Percentiles rank a stretch among this genome's conserved stretches.
phyloP scores from a whole-genome alignment of 2,113 vertebrate species.

The Heterocephalus glaber region DNA sequence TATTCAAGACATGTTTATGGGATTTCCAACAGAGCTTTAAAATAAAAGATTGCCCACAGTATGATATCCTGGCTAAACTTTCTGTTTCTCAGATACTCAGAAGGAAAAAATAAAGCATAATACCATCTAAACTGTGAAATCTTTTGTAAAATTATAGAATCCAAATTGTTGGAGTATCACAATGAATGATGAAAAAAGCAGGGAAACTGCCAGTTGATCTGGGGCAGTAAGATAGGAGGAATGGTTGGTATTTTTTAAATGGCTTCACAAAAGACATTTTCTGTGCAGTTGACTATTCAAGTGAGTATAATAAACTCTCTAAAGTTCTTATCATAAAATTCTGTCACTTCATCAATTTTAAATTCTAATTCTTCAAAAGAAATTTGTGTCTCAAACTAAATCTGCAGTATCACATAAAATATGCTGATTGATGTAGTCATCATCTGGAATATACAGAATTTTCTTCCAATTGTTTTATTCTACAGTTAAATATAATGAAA shows the following conservation, averaged over 20 bases:
- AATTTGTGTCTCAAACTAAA: constrained; percentile 43
- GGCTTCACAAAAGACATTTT: constrained; percentile 26
- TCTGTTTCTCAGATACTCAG: constrained; percentile 49
- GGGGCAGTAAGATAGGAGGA: neutral
- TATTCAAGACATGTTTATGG: constrained; percentile 77
- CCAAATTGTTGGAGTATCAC: neutral
- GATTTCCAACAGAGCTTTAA: constrained; percentile 78
- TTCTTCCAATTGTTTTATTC: neutral
- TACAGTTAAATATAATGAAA: neutral
- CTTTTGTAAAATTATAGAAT: constrained; percentile 34
- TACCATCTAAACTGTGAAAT: constrained; percentile 16
- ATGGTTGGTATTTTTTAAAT: constrained; percentile 25
- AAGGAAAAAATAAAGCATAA: neutral
- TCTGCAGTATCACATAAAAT: constrained; percentile 44
- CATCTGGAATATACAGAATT: constrained; percentile 17
- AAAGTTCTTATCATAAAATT: constrained; percentile 44
- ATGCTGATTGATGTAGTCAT: constrained; percentile 40
- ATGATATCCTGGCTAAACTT: constrained; percentile 54
- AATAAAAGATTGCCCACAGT: constrained; percentile 72
- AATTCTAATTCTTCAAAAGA: constrained; percentile 60
- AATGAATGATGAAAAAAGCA: neutral
- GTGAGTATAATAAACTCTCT: neutral
- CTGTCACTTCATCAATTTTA: constrained; percentile 58
- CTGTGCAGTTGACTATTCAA: constrained; percentile 30
- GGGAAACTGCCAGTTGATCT: neutral